phyloP scores from a whole-genome alignment of 2,113 vertebrate species.

The Suricata suricatta region DNA sequence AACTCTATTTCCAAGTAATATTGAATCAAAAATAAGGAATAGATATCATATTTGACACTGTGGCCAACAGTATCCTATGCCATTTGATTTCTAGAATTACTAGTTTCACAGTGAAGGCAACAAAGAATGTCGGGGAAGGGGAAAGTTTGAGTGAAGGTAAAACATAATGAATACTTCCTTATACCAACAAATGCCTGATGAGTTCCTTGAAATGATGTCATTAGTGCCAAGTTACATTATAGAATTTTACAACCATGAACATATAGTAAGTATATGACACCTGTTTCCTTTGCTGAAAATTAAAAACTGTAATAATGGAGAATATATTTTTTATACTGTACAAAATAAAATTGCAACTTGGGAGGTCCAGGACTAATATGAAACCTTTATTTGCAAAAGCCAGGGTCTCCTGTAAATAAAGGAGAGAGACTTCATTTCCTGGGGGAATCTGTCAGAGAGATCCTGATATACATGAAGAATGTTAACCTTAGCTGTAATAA shows the following conservation, averaged over 20 bases:
- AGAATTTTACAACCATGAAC: neutral
- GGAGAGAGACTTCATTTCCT: neutral
- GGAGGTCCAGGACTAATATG: neutral
- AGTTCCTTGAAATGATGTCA: no score
- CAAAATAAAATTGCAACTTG: neutral
- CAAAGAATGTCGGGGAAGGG: no score
- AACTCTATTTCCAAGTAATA: no score
- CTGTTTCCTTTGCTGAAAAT: neutral
- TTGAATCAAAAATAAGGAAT: no score
- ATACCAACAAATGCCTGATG: no score
- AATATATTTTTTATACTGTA: neutral
- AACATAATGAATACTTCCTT: no score
- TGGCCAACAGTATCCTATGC: no score
- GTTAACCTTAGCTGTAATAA: neutral
- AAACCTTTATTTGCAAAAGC: neutral
- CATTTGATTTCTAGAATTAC: no score
- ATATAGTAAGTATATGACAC: neutral
- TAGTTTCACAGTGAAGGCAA: no score
- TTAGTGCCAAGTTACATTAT: neutral
- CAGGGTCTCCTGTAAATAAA: neutral
- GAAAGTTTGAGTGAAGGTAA: no score
- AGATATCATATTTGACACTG: no score
- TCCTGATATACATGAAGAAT: neutral
- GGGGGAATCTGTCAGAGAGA: neutral
- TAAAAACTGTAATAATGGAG: neutral